These are phyloP conservation scores for Maniola hyperantus DNA, from an alignment of 2,888 invertebrate species.

Conservation along the genomic window DNA sequence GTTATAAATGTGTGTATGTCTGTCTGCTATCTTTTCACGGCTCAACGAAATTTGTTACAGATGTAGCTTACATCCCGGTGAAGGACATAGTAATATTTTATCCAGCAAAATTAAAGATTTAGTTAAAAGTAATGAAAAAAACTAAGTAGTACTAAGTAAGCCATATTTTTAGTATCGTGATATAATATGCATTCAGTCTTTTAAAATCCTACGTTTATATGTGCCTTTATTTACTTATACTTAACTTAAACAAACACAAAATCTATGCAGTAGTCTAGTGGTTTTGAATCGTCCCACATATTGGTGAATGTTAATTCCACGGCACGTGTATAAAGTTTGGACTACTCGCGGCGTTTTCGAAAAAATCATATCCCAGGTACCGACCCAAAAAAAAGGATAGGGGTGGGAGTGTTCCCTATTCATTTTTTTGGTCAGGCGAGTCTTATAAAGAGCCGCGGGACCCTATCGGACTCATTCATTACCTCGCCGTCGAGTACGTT, in stretches of 20 bases:
- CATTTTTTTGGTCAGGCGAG: constrained; percentile 70
- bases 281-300: constrained; percentile 31
- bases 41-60: too few relatives aligned
- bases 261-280: not conserved
- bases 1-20: too few relatives aligned
- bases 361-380: constrained; percentile 61
- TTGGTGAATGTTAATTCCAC: constrained; percentile 59
- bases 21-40: too few relatives aligned
- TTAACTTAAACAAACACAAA: not conserved
- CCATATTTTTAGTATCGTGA: too few relatives aligned
- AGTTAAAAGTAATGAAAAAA: too few relatives aligned
- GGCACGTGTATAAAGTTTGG: constrained; percentile 69
- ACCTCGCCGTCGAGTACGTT: constrained; percentile 54
- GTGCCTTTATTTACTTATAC: not conserved
- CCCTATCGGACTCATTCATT: constrained; percentile 66
- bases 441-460: constrained; percentile 65
- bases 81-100: too few relatives aligned
- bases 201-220: not conserved
- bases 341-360: constrained; percentile 38
- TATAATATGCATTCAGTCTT: not conserved
- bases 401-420: constrained; percentile 68
- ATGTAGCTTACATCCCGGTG: too few relatives aligned
- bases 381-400: constrained; percentile 59
- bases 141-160: not conserved
- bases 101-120: too few relatives aligned